Conservation (phyloP, 1,140 invertebrate genomes). For the Trachymyrmex septentrionalis region DNA sequence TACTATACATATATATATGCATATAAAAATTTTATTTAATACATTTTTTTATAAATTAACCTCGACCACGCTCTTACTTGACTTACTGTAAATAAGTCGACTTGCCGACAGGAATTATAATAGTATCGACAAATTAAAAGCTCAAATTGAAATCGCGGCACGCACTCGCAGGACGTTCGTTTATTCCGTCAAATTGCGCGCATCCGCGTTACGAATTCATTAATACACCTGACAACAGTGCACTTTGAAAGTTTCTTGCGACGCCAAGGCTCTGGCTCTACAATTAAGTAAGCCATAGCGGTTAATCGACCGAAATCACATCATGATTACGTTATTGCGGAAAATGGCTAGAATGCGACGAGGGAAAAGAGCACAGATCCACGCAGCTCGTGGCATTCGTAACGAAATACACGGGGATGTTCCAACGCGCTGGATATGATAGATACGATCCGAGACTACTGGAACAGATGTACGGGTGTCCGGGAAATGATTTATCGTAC, state of each 20-base stretch:
- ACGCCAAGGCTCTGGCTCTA: background rate
- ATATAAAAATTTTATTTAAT: too few species aligned
- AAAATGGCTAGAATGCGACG: background rate
- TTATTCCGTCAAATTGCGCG: background rate
- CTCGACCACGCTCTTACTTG: too few species aligned
- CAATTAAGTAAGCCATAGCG: slow-evolving; percentile 3
- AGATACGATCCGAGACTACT: slow-evolving; percentile 65
- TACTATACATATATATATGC: too few species aligned
- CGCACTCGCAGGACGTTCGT: too few species aligned
- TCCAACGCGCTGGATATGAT: slow-evolving; percentile 35
- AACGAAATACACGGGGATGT: slow-evolving; percentile 13
- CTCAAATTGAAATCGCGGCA: background rate
- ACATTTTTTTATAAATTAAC: too few species aligned
- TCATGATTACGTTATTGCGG: background rate
- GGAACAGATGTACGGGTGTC: slow-evolving; percentile 69
- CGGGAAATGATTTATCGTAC: slow-evolving; percentile 70
- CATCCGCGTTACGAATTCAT: background rate
- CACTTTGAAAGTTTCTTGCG: background rate
- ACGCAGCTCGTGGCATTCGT: background rate
- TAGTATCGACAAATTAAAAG: background rate
- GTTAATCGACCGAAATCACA: slow-evolving; percentile 24
- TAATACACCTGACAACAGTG: background rate
- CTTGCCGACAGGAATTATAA: background rate
- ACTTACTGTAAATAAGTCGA: too few species aligned
- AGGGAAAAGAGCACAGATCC: background rate